Percentiles rank a stretch among this genome's conserved stretches.
Evolutionary conservation across 2,113 vertebrate species (phyloP).

Genomic region (Psephotus haematonotus): DNA sequence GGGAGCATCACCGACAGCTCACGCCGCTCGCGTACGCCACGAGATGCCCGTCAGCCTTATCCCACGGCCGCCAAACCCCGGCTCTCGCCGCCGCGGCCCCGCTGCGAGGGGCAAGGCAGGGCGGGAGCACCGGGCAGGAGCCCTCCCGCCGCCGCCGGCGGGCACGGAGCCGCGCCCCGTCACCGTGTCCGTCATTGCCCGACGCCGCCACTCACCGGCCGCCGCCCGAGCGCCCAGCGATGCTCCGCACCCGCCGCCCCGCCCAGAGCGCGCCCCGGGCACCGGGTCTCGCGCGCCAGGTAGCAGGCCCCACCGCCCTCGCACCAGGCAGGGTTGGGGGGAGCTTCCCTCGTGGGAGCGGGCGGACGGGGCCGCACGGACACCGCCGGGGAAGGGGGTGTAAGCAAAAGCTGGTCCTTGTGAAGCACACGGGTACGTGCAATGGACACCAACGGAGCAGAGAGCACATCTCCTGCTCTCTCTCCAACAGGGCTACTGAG

Average conservation of each 20-base stretch:
- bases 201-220: neutral
- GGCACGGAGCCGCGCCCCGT: neutral
- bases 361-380: too few relatives aligned
- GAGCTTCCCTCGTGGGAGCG: neutral
- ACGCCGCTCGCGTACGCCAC: neutral
- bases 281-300: neutral
- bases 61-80: neutral
- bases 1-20: accelerated
- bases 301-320: neutral
- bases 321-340: neutral
- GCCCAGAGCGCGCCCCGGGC: neutral
- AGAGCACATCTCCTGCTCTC: neutral
- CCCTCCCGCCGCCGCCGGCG: neutral
- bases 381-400: too few relatives aligned
- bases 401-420: neutral
- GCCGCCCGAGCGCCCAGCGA: neutral
- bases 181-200: too few relatives aligned
- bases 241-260: neutral
- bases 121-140: neutral
- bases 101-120: neutral
- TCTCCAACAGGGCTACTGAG: neutral
- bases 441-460: neutral
- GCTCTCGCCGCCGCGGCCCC: neutral
- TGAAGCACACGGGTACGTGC: neutral
- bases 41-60: accelerated